Base-by-base conservation (phyloP, 2,888 invertebrate species). In the Odontocolon sp. region DNA sequence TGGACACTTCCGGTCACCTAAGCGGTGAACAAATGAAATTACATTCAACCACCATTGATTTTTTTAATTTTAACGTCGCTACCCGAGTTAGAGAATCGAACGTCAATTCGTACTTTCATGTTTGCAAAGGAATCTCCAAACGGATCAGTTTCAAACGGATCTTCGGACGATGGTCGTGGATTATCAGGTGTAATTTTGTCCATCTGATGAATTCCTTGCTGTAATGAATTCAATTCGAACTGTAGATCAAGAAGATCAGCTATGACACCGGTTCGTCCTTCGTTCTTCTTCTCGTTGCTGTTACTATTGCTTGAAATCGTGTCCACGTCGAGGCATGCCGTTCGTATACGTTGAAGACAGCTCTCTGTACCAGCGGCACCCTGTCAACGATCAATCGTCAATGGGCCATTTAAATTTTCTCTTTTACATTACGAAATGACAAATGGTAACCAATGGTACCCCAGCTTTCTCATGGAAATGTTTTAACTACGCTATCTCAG, bases 201-300 rank as follows among this genome's bases (percentile, higher is more conserved):
- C 92, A 97, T 96, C 91, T 97, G 97, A 81, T 96, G 95, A 78
- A 97, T 94, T 1, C 97, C 97, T 82, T 97, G 94, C 87, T 97
- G 95, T 84, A 97, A 91, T 71, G 96, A 96, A 87, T 95, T 96
- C 76, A 97, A 91, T 91, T 97, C 97, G 85, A 96, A 95, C 89
- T 97, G 97, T 80, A 97, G 91, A 90, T 97, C 97, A 11, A 97
- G 95, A 77, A 97, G 91, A 91, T 97, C 96, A 1, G 96, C 96
- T 33, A 97, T 96, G 21, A 94, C 94, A n/a, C 93, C 94, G 56
- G 86, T 87, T 77, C 88, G 89, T 26, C 85, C 79, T 61, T 89
- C 89, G 77, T 85, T 85, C 73, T 89, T 88, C 80, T 87, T 86
- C 47, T 87, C 88, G 50, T 76, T 72, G 56, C 85, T 79, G 73